phyloP scores from a whole-genome alignment of 2,113 vertebrate genomes.

The Cynoglossus semilaevis region DNA sequence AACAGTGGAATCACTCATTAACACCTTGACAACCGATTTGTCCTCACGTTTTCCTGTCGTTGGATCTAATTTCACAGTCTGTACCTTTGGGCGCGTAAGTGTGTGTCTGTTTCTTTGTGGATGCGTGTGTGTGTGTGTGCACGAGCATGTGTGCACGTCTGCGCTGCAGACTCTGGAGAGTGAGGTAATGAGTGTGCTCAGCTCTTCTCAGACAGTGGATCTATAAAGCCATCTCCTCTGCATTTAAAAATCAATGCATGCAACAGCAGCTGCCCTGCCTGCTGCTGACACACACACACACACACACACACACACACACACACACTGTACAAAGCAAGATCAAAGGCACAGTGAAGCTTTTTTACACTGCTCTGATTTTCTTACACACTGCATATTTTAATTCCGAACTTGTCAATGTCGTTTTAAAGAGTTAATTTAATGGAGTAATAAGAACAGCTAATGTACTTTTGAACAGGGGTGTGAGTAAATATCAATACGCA shows the following conservation, averaged over 20 bases:
- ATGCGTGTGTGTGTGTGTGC: constrained; percentile 21
- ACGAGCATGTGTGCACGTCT: constrained; percentile 6
- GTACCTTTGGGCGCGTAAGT: constrained; percentile 7
- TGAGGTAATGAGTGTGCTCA: constrained; percentile 62
- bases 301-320: constrained; percentile 20
- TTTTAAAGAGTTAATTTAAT: too few species aligned
- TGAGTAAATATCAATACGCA: too few species aligned
- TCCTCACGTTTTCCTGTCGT: constrained; percentile 18
- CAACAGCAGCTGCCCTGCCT: constrained; percentile 51
- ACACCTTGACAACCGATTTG: constrained; percentile 49
- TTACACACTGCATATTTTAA: neutral
- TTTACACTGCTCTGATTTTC: too few species aligned
- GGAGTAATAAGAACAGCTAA: too few species aligned
- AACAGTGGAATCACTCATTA: constrained; percentile 50
- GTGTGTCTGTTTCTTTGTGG: constrained; percentile 18
- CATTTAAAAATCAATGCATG: constrained; percentile 77
- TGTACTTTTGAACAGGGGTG: too few species aligned
- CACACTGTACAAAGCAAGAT: neutral
- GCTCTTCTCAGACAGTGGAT: constrained; percentile 62
- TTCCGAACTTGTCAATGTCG: too few species aligned
- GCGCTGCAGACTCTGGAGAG: constrained; percentile 35
- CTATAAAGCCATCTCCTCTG: constrained; percentile 70
- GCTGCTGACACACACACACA: constrained; percentile 21
- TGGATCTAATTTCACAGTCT: constrained; percentile 9
- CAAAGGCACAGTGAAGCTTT: neutral